A percentile compares a stretch with the other conserved stretches of the same genome.
Conservation (phyloP, 2,113 vertebrate genomes). For the Saguinus midas region DNA sequence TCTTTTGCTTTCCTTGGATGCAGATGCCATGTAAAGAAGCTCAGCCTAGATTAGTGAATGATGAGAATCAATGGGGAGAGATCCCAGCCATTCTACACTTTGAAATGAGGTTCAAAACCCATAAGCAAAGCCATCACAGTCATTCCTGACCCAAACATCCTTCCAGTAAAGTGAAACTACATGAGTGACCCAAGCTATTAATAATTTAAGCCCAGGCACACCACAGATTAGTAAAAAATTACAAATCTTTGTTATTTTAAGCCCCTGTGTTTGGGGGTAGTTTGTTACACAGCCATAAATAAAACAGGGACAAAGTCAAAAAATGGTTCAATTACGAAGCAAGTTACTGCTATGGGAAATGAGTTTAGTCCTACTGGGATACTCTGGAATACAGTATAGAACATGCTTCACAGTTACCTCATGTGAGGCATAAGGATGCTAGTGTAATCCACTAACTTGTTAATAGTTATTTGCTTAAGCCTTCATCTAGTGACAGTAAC, state of each 20-base stretch:
- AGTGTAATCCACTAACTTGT: background rate
- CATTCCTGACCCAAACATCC: background rate
- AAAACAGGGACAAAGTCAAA: background rate
- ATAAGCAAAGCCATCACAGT: background rate
- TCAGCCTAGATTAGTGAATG: background rate
- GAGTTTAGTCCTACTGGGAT: background rate
- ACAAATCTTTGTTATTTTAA: constrained; percentile 6
- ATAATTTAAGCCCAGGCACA: background rate
- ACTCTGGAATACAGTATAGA: background rate
- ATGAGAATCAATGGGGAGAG: background rate
- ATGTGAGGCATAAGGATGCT: background rate
- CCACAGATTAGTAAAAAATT: background rate
- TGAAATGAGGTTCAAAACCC: background rate
- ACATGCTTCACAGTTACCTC: background rate
- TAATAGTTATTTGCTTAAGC: background rate
- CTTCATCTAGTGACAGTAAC: background rate
- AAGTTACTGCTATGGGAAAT: background rate
- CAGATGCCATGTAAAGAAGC: background rate
- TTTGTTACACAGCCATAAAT: background rate
- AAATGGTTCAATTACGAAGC: background rate
- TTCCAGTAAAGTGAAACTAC: background rate
- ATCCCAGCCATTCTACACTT: background rate
- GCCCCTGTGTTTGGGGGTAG: background rate
- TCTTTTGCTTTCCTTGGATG: background rate
- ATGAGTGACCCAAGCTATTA: background rate